Conservation (phyloP, 2,888 invertebrate species). For the Hypselothyrea guttata region DNA sequence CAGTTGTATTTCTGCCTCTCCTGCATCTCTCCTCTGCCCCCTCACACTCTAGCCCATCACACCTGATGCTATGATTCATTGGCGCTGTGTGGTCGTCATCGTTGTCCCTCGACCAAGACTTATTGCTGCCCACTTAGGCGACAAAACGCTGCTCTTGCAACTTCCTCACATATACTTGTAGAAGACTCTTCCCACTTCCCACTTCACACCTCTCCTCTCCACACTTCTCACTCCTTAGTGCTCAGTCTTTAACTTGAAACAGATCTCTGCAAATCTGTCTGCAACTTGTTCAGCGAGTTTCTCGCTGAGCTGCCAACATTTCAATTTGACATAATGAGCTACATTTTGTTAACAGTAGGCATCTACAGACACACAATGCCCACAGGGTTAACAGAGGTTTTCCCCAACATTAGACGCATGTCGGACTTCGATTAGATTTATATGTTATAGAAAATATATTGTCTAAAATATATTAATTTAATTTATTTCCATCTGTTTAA, state of each 20-base stretch:
- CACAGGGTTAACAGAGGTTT: no score
- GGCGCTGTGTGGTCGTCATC: conserved; percentile 59
- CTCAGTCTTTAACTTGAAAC: conserved; percentile 4
- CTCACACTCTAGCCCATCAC: conserved; percentile 11
- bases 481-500: no score
- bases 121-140: conserved; percentile 70
- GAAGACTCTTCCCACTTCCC: conserved; percentile 16
- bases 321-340: conserved; percentile 82
- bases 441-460: no score
- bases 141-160: conserved; percentile 71
- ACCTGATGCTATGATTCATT: conserved; percentile 60
- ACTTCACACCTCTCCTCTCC: neutral
- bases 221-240: conserved; percentile 2
- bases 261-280: conserved; percentile 37
- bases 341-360: conserved; percentile 71
- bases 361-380: conserved; percentile 21
- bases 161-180: conserved; percentile 50
- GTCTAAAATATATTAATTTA: no score
- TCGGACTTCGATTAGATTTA: neutral
- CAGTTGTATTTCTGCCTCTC: conserved; percentile 27
- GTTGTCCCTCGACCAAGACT: conserved; percentile 46
- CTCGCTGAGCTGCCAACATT: conserved; percentile 72
- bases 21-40: neutral
- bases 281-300: conserved; percentile 56
- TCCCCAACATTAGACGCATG: no score